Conservation (phyloP, 2,113 vertebrate species). For the Dasyornis broadbenti region DNA sequence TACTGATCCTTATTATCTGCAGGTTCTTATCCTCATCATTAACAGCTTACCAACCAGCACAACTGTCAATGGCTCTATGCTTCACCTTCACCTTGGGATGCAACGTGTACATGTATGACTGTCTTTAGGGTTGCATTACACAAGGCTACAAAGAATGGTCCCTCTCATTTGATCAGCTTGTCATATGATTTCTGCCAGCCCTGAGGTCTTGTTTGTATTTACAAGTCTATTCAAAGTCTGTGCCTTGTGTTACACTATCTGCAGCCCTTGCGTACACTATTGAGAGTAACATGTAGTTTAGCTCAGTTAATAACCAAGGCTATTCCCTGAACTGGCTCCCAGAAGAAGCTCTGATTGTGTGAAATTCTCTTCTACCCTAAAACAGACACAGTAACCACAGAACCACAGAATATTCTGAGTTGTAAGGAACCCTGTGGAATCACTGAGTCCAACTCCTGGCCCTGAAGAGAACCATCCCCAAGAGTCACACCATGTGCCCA, state of each 20-base stretch:
- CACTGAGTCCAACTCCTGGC: background rate
- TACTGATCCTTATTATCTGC: background rate
- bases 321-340: background rate
- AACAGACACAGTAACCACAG: background rate
- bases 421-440: background rate
- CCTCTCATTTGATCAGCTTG: background rate
- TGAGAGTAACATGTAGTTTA: background rate
- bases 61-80: background rate
- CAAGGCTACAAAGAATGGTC: background rate
- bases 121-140: background rate
- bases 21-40: background rate
- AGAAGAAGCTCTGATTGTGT: background rate
- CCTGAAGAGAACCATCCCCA: background rate
- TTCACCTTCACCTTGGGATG: background rate
- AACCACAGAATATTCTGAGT: background rate
- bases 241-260: background rate
- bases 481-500: background rate
- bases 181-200: background rate
- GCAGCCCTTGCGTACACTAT: background rate
- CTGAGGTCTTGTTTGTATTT: background rate
- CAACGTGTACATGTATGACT: rapidly evolving
- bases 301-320: background rate
- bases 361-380: background rate
- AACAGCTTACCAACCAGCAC: background rate
- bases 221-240: background rate